phyloP scores from a whole-genome alignment of 2,797 vertebrate species.

The Aplochiton taeniatus region DNA sequence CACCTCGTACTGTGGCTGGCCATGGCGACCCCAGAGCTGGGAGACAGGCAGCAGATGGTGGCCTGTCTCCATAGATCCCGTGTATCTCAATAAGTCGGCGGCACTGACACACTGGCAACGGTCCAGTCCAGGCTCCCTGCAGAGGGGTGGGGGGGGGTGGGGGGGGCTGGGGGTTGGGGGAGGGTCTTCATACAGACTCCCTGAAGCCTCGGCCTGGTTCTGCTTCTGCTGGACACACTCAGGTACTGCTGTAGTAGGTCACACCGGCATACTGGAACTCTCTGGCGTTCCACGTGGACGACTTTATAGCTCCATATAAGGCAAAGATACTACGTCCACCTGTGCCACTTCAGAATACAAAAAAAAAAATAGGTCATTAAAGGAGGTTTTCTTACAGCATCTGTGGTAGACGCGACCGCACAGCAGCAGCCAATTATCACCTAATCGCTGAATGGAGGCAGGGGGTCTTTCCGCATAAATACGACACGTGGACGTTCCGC shows the following conservation, averaged over 20 bases:
- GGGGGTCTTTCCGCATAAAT: slow-evolving; percentile 19
- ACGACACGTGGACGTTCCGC: slow-evolving; percentile 5
- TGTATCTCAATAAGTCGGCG: slow-evolving; percentile 66
- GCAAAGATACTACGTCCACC: no score
- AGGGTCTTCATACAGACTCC: slow-evolving; percentile 53
- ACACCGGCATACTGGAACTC: no score
- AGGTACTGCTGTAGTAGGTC: slow-evolving; percentile 20
- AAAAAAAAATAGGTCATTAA: slow-evolving; percentile 59
- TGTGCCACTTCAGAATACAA: slow-evolving; percentile 5
- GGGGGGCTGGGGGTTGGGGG: slow-evolving; percentile 43
- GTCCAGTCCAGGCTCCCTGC: slow-evolving; percentile 63
- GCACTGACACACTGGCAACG: slow-evolving; percentile 60
- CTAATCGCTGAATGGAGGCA: slow-evolving; percentile 40
- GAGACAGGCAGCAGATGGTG: slow-evolving; percentile 72
- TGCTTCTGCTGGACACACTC: slow-evolving; percentile 44
- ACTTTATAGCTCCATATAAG: no score
- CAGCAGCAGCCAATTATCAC: slow-evolving; percentile 34
- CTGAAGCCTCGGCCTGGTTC: slow-evolving; percentile 55
- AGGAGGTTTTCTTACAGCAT: slow-evolving; percentile 37
- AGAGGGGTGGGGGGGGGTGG: slow-evolving; percentile 53
- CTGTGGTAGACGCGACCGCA: slow-evolving; percentile 19
- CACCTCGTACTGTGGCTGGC: slow-evolving; percentile 29
- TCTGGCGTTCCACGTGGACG: no score
- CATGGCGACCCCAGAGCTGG: slow-evolving; percentile 40
- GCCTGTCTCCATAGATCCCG: slow-evolving; percentile 59